phyloP scores from a whole-genome alignment of 2,113 vertebrate species.

The Pangasianodon gigas region DNA sequence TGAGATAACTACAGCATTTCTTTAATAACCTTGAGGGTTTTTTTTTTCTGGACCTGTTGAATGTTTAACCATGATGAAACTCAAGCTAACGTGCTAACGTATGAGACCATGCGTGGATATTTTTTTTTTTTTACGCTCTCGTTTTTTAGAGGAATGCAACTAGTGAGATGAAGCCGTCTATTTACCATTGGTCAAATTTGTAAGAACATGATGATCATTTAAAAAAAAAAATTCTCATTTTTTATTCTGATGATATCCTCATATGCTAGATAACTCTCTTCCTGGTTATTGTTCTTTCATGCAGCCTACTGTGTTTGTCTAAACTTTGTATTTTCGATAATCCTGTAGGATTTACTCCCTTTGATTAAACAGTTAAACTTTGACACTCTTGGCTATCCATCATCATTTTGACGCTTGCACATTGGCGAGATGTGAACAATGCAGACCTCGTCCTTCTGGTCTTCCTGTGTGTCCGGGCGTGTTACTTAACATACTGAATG shows the following conservation, averaged over 20 bases:
- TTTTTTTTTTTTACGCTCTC: neutral
- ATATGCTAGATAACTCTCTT: conserved; percentile 14
- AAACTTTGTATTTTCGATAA: conserved; percentile 29
- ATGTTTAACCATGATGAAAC: neutral
- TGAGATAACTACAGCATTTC: neutral
- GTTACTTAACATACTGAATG: neutral
- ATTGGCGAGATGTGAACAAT: neutral
- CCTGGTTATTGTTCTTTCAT: neutral
- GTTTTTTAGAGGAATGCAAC: neutral
- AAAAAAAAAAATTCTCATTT: too few species aligned
- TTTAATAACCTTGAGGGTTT: neutral
- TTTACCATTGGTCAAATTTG: too few species aligned
- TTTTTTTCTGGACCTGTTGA: too few species aligned
- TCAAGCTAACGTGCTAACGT: neutral
- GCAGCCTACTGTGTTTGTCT: conserved; percentile 36
- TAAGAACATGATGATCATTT: too few species aligned
- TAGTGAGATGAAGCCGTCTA: neutral
- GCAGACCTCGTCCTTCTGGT: neutral
- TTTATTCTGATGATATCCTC: neutral
- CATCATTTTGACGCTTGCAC: neutral
- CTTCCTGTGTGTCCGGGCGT: neutral
- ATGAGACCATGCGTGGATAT: neutral
- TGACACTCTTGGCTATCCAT: neutral
- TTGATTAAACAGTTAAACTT: conserved; percentile 37
- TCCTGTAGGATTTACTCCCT: neutral